Conservation (phyloP, 2,797 vertebrate genomes). For the Neostethus bicornis region DNA sequence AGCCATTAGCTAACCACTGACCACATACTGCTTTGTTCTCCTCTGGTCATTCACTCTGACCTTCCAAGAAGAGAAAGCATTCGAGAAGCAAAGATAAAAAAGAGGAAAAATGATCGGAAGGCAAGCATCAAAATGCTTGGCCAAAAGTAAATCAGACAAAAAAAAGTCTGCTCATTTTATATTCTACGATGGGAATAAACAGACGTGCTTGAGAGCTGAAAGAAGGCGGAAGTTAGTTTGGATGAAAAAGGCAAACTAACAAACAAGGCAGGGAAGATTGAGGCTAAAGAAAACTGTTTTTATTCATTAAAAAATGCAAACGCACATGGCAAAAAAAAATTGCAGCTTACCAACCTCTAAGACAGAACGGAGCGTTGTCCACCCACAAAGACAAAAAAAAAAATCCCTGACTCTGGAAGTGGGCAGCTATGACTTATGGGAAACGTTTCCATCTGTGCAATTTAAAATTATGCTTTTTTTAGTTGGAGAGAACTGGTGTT, state of each 20-base stretch:
- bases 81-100: constrained; percentile 36
- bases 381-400: background rate
- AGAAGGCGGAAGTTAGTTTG: background rate
- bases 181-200: constrained; percentile 7
- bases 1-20: constrained; percentile 74
- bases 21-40: constrained; percentile 61
- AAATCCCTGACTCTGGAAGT: background rate
- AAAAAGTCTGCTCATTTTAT: background rate
- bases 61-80: constrained; percentile 61
- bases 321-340: background rate
- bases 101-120: constrained; percentile 42
- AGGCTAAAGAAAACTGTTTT: background rate
- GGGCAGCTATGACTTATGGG: too few species aligned
- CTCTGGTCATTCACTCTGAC: constrained; percentile 61
- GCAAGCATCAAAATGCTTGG: constrained; percentile 49
- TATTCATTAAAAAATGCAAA: background rate
- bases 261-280: background rate
- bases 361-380: background rate
- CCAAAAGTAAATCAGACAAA: background rate
- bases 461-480: too few species aligned
- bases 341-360: background rate
- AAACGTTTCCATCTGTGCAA: too few species aligned
- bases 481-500: too few species aligned
- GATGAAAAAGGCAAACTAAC: background rate
- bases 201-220: background rate